Base-by-base conservation (phyloP, 2,113 vertebrate genomes). In the Zosterops borbonicus region DNA sequence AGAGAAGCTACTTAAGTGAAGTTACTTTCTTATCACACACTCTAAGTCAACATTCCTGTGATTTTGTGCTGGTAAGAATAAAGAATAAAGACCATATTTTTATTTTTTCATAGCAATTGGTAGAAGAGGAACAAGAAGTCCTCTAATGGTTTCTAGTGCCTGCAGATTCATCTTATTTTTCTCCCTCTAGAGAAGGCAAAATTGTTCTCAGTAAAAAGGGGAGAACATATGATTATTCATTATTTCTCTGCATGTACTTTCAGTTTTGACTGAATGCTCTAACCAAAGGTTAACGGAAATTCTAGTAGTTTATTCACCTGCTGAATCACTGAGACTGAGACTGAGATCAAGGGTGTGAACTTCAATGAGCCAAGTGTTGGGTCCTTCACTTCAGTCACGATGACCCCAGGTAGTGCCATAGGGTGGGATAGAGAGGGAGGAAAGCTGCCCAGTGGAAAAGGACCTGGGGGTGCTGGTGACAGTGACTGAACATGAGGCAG, bases 391-490 rank as follows among this genome's bases (percentile, higher is more conserved):
- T 41, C 29, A 35, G 41, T 42, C 14, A 19, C 47, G 41, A 4
- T 20, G 35, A 11, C 6, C 5, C 22, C 50, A 50, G 18, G 8
- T 14, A 62, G 29, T 0, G 0, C n/a, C 42, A 31, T 2, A 47
- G 5, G 17, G 1, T 68, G 29, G 9, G 29, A 2, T 1, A 53
- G n/a, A 68, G 21, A 6, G 20, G 13, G 17, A 1, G 28, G 16
- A 24, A 52, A 64, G 20, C 7, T 29, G 28, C 23, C 28, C 41
- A 9, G 5, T 1, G 16, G 21, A 25, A 70, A 71, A 50, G 41
- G 28, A 12, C 1, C 23, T 59, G 60, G 27, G 12, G 5, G 5
- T 65, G 50, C 37, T 58, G 76, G 25, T 65, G 12, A 8, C 17
- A 64, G 42, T 4, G 1, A 4, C 31, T 73, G 31, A 23, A 33